Evolutionary conservation across 2,888 invertebrate species (phyloP), one percentile per base, ranked within the genome.

Genomic region (Diarsia rubi): DNA sequence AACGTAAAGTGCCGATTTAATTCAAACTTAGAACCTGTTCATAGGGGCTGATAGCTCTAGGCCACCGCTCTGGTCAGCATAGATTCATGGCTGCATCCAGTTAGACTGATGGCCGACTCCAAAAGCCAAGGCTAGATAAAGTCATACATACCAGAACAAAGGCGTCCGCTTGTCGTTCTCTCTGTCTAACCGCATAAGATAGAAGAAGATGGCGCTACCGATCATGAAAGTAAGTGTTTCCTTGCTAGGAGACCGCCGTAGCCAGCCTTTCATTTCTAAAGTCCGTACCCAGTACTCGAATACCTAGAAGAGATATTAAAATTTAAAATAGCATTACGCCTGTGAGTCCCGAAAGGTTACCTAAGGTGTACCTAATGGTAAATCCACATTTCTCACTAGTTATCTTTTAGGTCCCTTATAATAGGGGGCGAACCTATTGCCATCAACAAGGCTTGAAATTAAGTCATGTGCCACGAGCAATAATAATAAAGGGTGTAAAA

Each of bases 281-380:
- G 96, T 96, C 12, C 95, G 89, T 73, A 94, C 75, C 96, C 96
- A 96, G 84, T 96, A 96, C 88, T 97, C 97, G 83, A 97, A 95
- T 12, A 96, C 95, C 97, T 97, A 86, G 47, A 87, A 84, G 21
- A 5, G 31, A 67, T 31, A 69, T 69, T 3, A 11, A n/a, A 47
- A 5, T n/a, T 52, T 3, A 37, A n/a, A 21, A 14, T n/a, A 12
- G 12, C 45, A 47, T 45, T 5, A 45, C 45, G 45, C 16, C 45
- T 45, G 3, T 5, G 16, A 16, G 16, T 1, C 45, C 45, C 45
- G 31, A 31, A 21, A 21, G 21, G 31, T 60, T 37, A 37, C 5
- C 37, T 5, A 6, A 37, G 37, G 37, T 37, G 37, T 37, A 8
- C 37, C 37, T 37, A 8, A 37, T 37, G 37, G 8, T 37, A 8